Base-by-base conservation (phyloP, 2,797 vertebrate genomes). In the Enteromius fasciolatus region DNA sequence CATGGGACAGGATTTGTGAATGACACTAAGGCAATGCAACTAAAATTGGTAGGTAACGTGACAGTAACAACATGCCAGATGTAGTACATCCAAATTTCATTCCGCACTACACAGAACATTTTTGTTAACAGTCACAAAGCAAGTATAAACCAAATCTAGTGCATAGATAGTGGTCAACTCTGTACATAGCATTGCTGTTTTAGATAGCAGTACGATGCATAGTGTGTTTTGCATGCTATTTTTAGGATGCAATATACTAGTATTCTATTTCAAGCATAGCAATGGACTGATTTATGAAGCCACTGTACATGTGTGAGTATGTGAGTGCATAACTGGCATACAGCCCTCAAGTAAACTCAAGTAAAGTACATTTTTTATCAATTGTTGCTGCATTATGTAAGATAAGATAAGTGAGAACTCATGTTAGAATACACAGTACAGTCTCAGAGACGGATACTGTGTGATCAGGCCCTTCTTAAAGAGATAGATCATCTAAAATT, bases 331-430 rank as follows among this genome's bases (percentile, higher is more conserved):
- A 44, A 61, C 18, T 44, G 25, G 1, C 57, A 50, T 50, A 50
- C 44, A 64, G 18, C 9, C 44, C 44, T 50, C 28, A 31, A 48
- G 20, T 69, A 69, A 69, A 44, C 39, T 39, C 4, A n/a, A 67
- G 14, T 28, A 54, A 52, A 63, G 31, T 59, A 0, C 0, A 10
- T 69, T 14, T 57, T 79, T 79, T 7, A 79, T 41, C 15, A 57
- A 79, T 28, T 79, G 15, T 57, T 28, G 15, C 14, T 68, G 44
- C 76, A 50, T 67, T 69, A 57, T 31, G 33, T 36, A 79, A 69
- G 66, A 44, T 44, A 41, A 41, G 18, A 74, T 33, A 48, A 36
- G 70, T 54, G 18, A n/a, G 11, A 36, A n/a, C 70, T 36, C 70
- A 14, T 54, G 70, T 52, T 33, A 33, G 8, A 31, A 25, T 28